Base-by-base conservation (phyloP, 1,140 invertebrate species). In the Sinonovacula constricta region DNA sequence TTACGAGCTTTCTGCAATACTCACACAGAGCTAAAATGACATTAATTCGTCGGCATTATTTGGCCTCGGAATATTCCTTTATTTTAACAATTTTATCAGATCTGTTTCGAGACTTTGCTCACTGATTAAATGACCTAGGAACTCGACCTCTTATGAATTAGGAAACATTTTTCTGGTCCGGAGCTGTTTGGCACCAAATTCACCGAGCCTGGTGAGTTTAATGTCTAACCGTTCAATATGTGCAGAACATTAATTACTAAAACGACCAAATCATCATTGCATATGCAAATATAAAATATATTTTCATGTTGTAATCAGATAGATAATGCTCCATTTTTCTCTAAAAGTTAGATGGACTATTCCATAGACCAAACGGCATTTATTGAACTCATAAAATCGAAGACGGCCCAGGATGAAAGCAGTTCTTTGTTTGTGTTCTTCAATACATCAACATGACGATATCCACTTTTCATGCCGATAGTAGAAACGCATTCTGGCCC, bases 401-500 rank as follows among this genome's bases (percentile, higher is more conserved):
- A 57, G 22, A 12, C 22, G 10, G 18, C 54, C 54, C 7, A 57
- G 18, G 10, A 22, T 57, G 22, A 57, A 57, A n/a, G 54, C 54
- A 57, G 10, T 57, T 28, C 54, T 57, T 12, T 57, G 10, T 28
- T 57, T 57, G 22, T 57, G 54, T 12, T 10, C 7, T n/a, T 57
- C 54, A 22, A 7, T 57, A 57, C 54, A 22, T 57, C 54, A 57
- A 57, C 22, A 7, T 57, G 54, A 57, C 22, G 22, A 57, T 57
- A 57, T 10, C 54, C 54, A 28, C 10, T 10, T 28, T 57, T 57
- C 54, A 57, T 57, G 22, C 22, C 54, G 10, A 57, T 57, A 12
- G 54, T 57, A 12, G 54, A 57, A 57, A 57, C 7, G 10, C 26
- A 57, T 57, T 10, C 7, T 12, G 5, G 10, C 18, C 54, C 54